Percentiles rank a stretch among this genome's conserved stretches.
Conservation (phyloP, 2,113 vertebrate species). For the Mastomys coucha region DNA sequence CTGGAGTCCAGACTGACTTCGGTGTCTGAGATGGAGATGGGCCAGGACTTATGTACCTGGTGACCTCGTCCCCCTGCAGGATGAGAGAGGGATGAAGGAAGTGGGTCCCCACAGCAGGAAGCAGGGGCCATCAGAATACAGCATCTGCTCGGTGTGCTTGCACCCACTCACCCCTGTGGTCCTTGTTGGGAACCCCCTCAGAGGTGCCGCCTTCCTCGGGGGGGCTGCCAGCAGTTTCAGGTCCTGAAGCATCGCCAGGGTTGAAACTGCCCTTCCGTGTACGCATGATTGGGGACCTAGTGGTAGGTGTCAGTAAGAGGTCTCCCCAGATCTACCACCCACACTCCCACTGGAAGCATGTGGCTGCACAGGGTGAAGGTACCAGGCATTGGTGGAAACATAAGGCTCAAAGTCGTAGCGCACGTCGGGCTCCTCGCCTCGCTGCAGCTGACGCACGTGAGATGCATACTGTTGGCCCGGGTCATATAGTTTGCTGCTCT, state of each 20-base stretch:
- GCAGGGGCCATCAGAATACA: accelerated
- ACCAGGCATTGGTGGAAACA: slow-evolving; percentile 85
- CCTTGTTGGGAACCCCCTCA: slow-evolving; percentile 69
- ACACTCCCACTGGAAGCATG: too few species aligned
- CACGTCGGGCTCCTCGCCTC: slow-evolving; percentile 89
- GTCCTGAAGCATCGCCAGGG: slow-evolving; percentile 70
- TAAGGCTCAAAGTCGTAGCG: slow-evolving; percentile 94
- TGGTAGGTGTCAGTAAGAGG: neutral
- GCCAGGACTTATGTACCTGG: slow-evolving; percentile 95
- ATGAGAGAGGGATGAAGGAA: neutral
- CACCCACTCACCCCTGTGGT: slow-evolving; percentile 88
- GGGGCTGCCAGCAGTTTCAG: slow-evolving; percentile 72
- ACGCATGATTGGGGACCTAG: slow-evolving; percentile 79
- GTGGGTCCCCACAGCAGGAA: accelerated
- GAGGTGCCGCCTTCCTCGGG: slow-evolving; percentile 69
- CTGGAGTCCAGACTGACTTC: slow-evolving; percentile 89
- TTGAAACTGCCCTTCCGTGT: slow-evolving; percentile 91
- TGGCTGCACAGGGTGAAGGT: neutral
- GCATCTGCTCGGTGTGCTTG: accelerated
- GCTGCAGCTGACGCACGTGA: slow-evolving; percentile 92
- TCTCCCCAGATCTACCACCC: neutral
- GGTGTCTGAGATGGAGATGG: slow-evolving; percentile 88
- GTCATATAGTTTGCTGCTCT: slow-evolving; percentile 98
- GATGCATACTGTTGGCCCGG: slow-evolving; percentile 96
- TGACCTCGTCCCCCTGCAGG: slow-evolving; percentile 89